Evolutionary conservation across 2,113 vertebrate genomes (phyloP).

Genomic region (Stomatorhinus ivindoensis): DNA sequence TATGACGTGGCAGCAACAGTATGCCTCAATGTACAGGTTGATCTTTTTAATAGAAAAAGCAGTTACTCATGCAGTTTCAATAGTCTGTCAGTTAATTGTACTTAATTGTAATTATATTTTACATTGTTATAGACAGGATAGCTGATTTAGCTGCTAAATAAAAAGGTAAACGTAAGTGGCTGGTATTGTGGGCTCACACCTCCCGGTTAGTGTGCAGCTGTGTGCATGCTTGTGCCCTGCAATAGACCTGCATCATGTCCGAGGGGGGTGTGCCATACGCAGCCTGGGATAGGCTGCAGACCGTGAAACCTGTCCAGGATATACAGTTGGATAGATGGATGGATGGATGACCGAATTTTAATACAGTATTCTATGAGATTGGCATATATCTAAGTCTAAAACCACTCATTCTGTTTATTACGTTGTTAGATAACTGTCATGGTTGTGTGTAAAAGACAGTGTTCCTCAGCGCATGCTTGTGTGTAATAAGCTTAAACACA

Average conservation of each 20-base stretch:
- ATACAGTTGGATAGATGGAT: neutral
- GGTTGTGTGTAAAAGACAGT: neutral
- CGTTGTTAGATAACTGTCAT: neutral
- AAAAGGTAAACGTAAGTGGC: neutral
- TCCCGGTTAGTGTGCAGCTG: neutral
- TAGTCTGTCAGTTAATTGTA: neutral
- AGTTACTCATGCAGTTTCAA: neutral
- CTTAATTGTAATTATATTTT: neutral
- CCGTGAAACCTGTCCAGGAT: neutral
- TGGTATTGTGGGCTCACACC: neutral
- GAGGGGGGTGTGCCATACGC: neutral
- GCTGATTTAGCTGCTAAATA: neutral
- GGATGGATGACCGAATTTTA: neutral
- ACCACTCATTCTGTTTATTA: neutral
- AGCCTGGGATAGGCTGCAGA: neutral
- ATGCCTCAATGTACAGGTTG: neutral
- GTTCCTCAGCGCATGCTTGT: constrained; percentile 32
- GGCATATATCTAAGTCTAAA: neutral
- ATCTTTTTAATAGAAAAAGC: neutral
- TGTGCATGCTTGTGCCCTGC: neutral
- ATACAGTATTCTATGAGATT: neutral
- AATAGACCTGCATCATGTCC: neutral
- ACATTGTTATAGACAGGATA: neutral
- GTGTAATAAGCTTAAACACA: constrained; percentile 24
- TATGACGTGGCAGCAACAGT: neutral